These are phyloP conservation scores for Cerceris rybyensis DNA, from an alignment of 2,888 invertebrate species.

Conservation along the genomic window DNA sequence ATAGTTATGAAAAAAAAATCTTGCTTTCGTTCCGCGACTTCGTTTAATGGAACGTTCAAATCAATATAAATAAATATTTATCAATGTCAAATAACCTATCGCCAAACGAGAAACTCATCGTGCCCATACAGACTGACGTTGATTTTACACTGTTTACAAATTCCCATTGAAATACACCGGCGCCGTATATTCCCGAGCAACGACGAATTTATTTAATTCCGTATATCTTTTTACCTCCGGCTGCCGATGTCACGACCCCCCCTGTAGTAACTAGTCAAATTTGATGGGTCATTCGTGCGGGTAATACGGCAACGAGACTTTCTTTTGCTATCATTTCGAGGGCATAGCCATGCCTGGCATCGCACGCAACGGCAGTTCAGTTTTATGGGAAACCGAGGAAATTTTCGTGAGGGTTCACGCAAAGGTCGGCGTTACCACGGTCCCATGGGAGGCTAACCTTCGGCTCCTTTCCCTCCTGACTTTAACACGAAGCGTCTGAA, in stretches of 20 bases:
- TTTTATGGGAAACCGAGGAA: conserved; percentile 58
- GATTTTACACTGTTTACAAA: conserved; percentile 31
- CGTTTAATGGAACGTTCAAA: background rate
- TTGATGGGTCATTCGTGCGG: conserved; percentile 52
- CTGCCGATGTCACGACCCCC: background rate
- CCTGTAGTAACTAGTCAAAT: conserved; percentile 29
- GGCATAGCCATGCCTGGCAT: conserved; percentile 48
- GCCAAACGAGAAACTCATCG: conserved; percentile 11
- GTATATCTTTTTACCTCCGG: background rate
- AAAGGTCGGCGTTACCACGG: conserved; percentile 50
- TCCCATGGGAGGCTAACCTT: conserved; percentile 59
- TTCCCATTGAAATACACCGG: background rate
- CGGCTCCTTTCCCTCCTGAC: conserved; percentile 36
- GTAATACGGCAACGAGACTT: conserved; percentile 2
- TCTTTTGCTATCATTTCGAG: conserved; percentile 49
- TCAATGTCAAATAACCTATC: background rate
- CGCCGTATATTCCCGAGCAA: background rate
- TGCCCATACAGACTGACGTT: background rate
- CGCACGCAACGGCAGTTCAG: conserved; percentile 64
- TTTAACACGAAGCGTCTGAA: conserved; percentile 55
- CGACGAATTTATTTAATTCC: conserved; percentile 36
- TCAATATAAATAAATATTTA: conserved; percentile 7
- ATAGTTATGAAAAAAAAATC: no score
- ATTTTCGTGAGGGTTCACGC: conserved; percentile 60
- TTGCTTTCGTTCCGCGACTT: background rate